Conservation (phyloP, 2,113 vertebrate species). For the Lasiurus cinereus region DNA sequence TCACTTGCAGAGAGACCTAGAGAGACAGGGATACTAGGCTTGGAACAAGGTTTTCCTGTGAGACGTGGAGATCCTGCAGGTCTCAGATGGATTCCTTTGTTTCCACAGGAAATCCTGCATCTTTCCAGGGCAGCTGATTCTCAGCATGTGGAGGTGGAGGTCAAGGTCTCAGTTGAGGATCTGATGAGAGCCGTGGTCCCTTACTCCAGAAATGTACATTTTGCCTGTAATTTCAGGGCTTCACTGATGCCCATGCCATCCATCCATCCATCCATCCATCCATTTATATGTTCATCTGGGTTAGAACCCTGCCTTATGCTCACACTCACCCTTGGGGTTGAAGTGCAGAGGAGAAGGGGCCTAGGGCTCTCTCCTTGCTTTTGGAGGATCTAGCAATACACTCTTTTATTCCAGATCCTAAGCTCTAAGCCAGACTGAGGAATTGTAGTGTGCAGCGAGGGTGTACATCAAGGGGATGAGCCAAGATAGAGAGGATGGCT, state of each 20-base stretch:
- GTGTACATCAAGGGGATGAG: background rate
- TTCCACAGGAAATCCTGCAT: slow-evolving; percentile 36
- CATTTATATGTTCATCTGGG: background rate
- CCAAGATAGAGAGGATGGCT: background rate
- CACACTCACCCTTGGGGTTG: background rate
- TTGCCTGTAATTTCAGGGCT: background rate
- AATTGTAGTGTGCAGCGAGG: background rate
- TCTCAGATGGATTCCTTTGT: background rate
- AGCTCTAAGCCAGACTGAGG: background rate
- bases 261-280: background rate
- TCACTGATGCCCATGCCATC: background rate
- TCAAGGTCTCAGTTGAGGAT: background rate
- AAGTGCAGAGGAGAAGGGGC: background rate
- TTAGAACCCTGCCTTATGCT: background rate
- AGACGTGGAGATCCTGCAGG: background rate
- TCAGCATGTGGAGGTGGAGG: background rate
- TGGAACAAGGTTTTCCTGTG: background rate
- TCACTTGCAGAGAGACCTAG: background rate
- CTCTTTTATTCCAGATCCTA: background rate
- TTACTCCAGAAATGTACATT: slow-evolving; percentile 26
- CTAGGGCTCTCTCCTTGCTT: background rate
- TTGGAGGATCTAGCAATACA: background rate
- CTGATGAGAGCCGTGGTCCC: background rate
- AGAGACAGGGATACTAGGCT: background rate
- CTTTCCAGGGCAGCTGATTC: slow-evolving; percentile 33